Evolutionary conservation across 2,113 vertebrate species (phyloP), one percentile per base, ranked within the genome.

Genomic region (Festucalex cinctus): DNA sequence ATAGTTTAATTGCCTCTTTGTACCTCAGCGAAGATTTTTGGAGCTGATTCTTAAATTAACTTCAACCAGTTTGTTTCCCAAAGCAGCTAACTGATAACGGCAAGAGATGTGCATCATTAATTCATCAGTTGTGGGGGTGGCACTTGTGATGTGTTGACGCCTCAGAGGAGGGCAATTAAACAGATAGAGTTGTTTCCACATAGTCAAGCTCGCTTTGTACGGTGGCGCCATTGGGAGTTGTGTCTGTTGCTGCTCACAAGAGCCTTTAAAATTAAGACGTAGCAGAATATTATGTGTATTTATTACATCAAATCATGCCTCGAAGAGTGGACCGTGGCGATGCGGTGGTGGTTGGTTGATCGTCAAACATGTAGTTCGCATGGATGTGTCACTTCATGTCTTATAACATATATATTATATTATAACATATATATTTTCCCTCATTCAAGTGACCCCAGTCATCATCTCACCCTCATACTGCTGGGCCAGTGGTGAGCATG

Each of bases 111-210:
- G 68, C 75, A 86, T 89, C 84, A 88, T 89, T 86, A 88, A 90
- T 89, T 89, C 85, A 89, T 86, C 85, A 86, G 83, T 61, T 69
- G 68, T 77, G 80, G 79, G 75, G 75, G 78, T 71, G 80, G 87
- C 79, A 81, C 81, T 53, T 78, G 80, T 83, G 83, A 84, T 77
- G 81, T 72, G 78, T 70, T 74, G 78, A 78, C 60, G 83, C 84
- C 86, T 86, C 82, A 80, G 82, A 88, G 83, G 83, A 86, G 75
- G 75, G 82, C 86, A 88, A 90, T 90, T 89, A 88, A 88, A 88
- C 83, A 73, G 83, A 85, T 85, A 84, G 79, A 85, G 79, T 75
- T 74, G 80, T 86, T 85, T 87, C 87, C 66, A 66, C 64, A 63
- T 74, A 69, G 81, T 68, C 75, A 80, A 83, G 75, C 70, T 37